Evolutionary conservation across 2,888 invertebrate species (phyloP), one percentile per base, ranked within the genome.

Genomic region (Syrphus vitripennis): DNA sequence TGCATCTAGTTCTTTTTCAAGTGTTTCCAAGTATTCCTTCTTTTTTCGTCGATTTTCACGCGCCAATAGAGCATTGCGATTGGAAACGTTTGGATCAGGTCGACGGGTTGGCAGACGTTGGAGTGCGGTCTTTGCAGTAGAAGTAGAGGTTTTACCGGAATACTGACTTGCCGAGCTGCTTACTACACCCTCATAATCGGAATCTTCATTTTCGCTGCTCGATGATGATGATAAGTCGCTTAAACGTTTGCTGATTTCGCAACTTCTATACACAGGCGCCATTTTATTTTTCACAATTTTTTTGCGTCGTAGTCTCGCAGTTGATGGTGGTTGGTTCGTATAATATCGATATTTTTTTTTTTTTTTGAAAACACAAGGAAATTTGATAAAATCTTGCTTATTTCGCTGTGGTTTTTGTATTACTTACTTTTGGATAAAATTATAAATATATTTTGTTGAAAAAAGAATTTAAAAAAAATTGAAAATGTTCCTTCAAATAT

Each of bases 31-130:
- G 88, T 95, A 94, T 37, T 93, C 93, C 89, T 95, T 95, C 88
- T 95, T 95, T 55, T 93, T 93, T 2, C 93, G 92, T 1, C 95
- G 93, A 89, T 95, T 95, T 89, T 94, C 94, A 3, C 95, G 91
- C 1, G 95, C 95, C 91, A 95, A 93, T 37, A 94, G 89, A 0
- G 95, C 95, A 90, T 95, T 95, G 87, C 93, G 88, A 87, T 92
- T 92, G 50, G 88, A 90, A n/a, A 92, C 90, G 75, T 91, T 91
- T 70, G 92, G 91, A 89, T 92, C 90, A 0, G 92, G 92, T 1
- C 90, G 88, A 72, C 92, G 88, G 2, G 92, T 92, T 12, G 92
- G 92, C 70, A 90, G 34, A 6, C 91, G 89, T 53, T 88, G 72
- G 12, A 83, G 16, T 5, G 87, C 37, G 31, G 12, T 40, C 1